Percentiles rank a stretch among this genome's conserved stretches.
phyloP scores from a whole-genome alignment of 2,113 vertebrate species.

The Nibea coibor region DNA sequence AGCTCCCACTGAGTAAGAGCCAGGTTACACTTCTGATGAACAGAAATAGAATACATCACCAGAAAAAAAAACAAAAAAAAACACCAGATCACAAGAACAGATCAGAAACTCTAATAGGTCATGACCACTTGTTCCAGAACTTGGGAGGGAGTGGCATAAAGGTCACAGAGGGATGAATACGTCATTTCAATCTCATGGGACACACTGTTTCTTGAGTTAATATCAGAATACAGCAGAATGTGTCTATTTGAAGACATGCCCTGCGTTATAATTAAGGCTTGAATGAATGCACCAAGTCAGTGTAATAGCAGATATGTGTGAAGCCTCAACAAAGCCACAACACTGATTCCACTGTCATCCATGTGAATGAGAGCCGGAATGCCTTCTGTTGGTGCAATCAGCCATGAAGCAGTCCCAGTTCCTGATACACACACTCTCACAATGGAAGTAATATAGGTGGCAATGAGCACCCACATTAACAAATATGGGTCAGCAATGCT shows the following conservation, averaged over 20 bases:
- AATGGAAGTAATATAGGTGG: conserved; percentile 55
- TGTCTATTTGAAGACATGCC: not conserved
- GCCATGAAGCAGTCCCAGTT: conserved; percentile 39
- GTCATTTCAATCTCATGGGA: not conserved
- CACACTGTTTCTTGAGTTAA: not conserved
- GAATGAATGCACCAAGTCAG: conserved; percentile 3
- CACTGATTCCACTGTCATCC: conserved; percentile 42
- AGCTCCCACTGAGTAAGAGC: not conserved
- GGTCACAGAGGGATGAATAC: not conserved
- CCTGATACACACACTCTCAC: conserved; percentile 29
- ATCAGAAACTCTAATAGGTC: not conserved
- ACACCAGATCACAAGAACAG: no score
- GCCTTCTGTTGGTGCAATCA: conserved; percentile 41
- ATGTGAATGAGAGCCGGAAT: conserved; percentile 38
- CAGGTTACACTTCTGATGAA: no score
- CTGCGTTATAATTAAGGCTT: not conserved
- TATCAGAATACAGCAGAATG: not conserved
- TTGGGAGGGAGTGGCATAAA: not conserved
- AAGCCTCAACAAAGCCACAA: conserved; percentile 57
- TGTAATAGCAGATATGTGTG: conserved; percentile 53
- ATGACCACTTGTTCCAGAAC: not conserved
- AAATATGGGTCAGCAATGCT: conserved; percentile 69
- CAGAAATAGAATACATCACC: not conserved
- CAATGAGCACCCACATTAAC: conserved; percentile 66
- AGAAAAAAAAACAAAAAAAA: no score